phyloP scores from a whole-genome alignment of 2,888 invertebrate species.

The Pseudococcus jackbeardsleyi region DNA sequence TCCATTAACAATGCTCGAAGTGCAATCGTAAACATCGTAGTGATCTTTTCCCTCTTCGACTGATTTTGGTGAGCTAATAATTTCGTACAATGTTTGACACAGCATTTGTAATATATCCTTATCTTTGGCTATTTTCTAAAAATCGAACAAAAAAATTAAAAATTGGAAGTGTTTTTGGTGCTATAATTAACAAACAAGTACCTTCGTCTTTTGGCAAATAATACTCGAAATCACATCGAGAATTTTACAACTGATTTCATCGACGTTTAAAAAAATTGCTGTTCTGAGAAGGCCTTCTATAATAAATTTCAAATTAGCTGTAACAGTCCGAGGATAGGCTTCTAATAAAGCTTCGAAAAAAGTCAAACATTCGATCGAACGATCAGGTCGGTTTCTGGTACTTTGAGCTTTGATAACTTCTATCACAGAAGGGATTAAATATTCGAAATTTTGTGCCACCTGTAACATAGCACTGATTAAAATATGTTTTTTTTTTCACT shows the following conservation, averaged over 20 bases:
- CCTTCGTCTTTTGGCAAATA: constrained; percentile 59
- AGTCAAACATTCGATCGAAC: constrained; percentile 56
- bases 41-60: constrained; percentile 55
- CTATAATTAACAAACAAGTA: neutral
- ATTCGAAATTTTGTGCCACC: constrained; percentile 60
- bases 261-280: constrained; percentile 49
- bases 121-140: constrained; percentile 61
- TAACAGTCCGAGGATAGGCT: constrained; percentile 46
- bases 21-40: constrained; percentile 49
- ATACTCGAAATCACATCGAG: constrained; percentile 53
- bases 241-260: constrained; percentile 58
- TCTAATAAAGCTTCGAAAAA: constrained; percentile 58
- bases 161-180: neutral
- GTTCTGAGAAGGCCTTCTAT: constrained; percentile 48
- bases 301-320: constrained; percentile 51
- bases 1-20: constrained; percentile 32
- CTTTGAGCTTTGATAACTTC: constrained; percentile 59
- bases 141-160: neutral
- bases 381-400: constrained; percentile 55
- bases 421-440: constrained; percentile 53
- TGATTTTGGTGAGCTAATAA: constrained; percentile 45
- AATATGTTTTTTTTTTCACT: neutral
- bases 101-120: constrained; percentile 50
- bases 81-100: constrained; percentile 52
- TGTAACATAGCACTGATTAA: neutral